Evolutionary conservation across 2,888 invertebrate species (phyloP).

Genomic region (Yponomeuta sedellus): DNA sequence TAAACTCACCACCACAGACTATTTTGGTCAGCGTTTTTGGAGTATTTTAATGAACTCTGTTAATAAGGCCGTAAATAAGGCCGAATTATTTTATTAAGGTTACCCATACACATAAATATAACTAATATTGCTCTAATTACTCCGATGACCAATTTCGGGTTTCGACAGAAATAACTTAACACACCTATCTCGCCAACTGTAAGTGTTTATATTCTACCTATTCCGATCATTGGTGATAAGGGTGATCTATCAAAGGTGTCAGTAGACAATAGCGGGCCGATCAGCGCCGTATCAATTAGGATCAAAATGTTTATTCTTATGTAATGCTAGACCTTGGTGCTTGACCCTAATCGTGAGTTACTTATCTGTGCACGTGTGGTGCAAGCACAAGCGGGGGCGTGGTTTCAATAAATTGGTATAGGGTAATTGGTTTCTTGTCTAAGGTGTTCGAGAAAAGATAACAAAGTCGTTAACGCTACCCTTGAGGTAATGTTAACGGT

Average conservation of each 20-base stretch:
- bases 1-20: no score
- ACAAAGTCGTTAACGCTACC: background rate
- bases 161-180: no score
- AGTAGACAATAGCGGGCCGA: constrained; percentile 27
- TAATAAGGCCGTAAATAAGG: no score
- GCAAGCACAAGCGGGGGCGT: background rate
- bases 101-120: no score
- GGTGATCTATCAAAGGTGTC: constrained; percentile 33
- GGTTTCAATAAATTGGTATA: background rate
- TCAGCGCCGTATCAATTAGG: constrained; percentile 46
- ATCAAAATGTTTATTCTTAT: constrained; percentile 57
- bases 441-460: no score
- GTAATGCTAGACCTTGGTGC: constrained; percentile 64
- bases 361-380: constrained; percentile 18
- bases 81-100: no score
- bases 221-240: constrained; percentile 17
- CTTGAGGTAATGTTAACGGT: background rate
- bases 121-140: no score
- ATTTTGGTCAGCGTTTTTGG: no score
- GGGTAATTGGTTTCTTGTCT: background rate
- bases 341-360: constrained; percentile 70
- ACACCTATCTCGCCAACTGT: background rate
- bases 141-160: no score
- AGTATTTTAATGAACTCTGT: no score
- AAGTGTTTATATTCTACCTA: background rate